Base-by-base conservation (phyloP, 1,140 invertebrate genomes). In the Atta colombica region DNA sequence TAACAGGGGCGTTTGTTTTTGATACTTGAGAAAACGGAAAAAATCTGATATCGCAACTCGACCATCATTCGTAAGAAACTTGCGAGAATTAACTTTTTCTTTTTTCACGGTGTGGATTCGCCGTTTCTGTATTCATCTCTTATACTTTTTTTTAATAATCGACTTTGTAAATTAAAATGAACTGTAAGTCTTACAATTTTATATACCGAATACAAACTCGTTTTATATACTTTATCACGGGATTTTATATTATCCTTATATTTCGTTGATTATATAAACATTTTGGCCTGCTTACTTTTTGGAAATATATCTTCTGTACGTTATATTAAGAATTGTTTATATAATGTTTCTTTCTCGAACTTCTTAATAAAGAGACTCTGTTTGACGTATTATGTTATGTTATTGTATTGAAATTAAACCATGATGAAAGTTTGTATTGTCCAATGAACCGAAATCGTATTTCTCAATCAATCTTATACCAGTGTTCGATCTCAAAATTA, bases 401-500 rank as follows among this genome's bases (percentile, higher is more conserved):
- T 45, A 45, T 45, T 45, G 39, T 45, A 45, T 45, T 45, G 1
- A 45, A 45, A 45, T 25, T 35, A 75, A 75, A 60, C n/a, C n/a
- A 1, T 5, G n/a, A 75, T 6, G 31, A 58, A 35, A 58, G 7
- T 25, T 53, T 12, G 10, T 74, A 55, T 55, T 35, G 28, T 14
- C 31, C 72, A 60, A 75, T 75, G 51, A 75, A 55, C 14, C 53
- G 31, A 75, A 58, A 75, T 75, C n/a, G 35, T 58, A 25, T 60
- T 78, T 66, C 6, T 35, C 35, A 45, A 75, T 75, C 35, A 21
- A 31, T 53, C 45, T 66, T 51, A 18, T 25, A 45, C 7, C 28
- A 49, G n/a, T 25, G 1, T 4, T 16, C 21, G 28, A 53, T 49
- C 63, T 80, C 45, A 25, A 80, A 66, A 25, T 80, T 80, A 80